Base-by-base conservation (phyloP, 2,888 invertebrate species). In the Callyntrura sp. region DNA sequence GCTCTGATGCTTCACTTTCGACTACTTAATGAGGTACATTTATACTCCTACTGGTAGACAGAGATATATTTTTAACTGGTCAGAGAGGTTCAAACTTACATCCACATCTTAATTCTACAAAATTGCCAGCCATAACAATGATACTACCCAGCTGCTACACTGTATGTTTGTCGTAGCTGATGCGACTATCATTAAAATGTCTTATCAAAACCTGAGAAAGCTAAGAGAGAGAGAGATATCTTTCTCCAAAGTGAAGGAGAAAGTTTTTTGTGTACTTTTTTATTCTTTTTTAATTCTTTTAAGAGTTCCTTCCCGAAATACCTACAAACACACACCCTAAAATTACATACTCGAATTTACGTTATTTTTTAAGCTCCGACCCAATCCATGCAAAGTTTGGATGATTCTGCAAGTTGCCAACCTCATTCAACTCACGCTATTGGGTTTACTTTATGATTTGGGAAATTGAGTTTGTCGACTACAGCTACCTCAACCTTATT, bases 401-500 rank as follows among this genome's bases (percentile, higher is more conserved):
- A 87, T 91, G 73, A 2, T 82, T 45, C 70, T 91, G 8, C 91
- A 91, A 91, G 86, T 91, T 20, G 83, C 14, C 5, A 91, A 91
- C 90, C 87, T 91, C 62, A 79, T 90, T 84, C 84, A 73, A 25
- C 87, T 91, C 78, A 91, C 91, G 78, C 51, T 89, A 51, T 43
- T 91, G 68, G 91, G 91, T 79, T 90, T 91, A n/a, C 85, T 79
- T 68, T 79, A 91, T 91, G 90, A 84, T 90, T 85, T 91, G 91
- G 91, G 82, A 85, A 79, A 87, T 88, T 84, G 89, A 91, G 83
- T 86, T 90, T 90, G 82, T 60, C 28, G 87, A 79, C 76, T 86
- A 89, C 87, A 90, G 85, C 81, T 85, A 83, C 60, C 86, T 91
- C 35, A 85, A 90, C 51, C 90, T 91, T 57, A 89, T 84, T 62